Base-by-base conservation (phyloP, 2,888 invertebrate genomes). In the Elegia similella region DNA sequence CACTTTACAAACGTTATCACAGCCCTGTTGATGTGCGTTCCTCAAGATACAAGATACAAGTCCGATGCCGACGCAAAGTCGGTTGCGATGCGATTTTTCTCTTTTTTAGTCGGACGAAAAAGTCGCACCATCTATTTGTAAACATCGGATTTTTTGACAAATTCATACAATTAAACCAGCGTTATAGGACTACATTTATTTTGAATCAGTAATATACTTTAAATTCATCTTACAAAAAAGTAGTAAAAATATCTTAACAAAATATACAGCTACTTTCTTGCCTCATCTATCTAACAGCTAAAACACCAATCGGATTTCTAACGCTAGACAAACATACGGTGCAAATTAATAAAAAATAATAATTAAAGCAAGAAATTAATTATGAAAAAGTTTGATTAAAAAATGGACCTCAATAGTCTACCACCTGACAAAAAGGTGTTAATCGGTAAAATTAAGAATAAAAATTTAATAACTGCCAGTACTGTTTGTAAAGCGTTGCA, bases 1-100 rank as follows among this genome's bases (percentile, higher is more conserved):
- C 64, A 60, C 56, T 60, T 62, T 55, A 62, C 58, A 59, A 81
- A 72, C 75, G 73, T 78, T 88, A 88, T 91, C 90, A 90, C 90
- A 90, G 90, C 90, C 90, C 75, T 76, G 68, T 80, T 86, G 86
- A 88, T 90, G 88, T 88, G 88, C 87, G 84, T 77, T 71, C 78
- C 67, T 42, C 16, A 52, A 56, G 58, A 44, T 55, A 32, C 42
- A 56, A 59, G 55, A 58, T 54, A 50, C 15, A 62, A 59, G n/a
- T 23, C 13, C 16, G 52, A 38, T 52, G 17, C 7, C 34, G 15
- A 52, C 16, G n/a, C n/a, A n/a, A n/a, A n/a, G n/a, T n/a, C n/a
- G n/a, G n/a, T n/a, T n/a, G n/a, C n/a, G n/a, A n/a, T n/a, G n/a
- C n/a, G n/a, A n/a, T n/a, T n/a, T n/a, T n/a, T n/a, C n/a, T n/a